Conservation (phyloP, 2,113 vertebrate species). For the Rhineura floridana region DNA sequence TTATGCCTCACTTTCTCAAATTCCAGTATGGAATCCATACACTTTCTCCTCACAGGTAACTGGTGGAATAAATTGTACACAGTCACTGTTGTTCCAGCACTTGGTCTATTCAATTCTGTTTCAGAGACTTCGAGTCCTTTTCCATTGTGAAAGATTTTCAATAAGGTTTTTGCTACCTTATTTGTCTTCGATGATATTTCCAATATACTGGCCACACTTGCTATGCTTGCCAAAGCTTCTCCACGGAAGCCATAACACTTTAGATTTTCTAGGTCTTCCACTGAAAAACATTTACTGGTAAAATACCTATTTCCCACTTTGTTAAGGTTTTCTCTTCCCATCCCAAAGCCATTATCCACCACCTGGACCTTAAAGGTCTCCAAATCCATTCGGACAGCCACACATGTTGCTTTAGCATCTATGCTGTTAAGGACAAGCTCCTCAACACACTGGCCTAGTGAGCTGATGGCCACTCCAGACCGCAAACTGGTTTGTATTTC, state of each 20-base stretch:
- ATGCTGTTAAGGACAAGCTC: conserved; percentile 93
- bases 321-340: conserved; percentile 83
- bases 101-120: conserved; percentile 81
- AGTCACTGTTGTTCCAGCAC: conserved; percentile 87
- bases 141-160: conserved; percentile 87
- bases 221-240: conserved; percentile 92
- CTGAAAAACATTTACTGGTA: conserved; percentile 89
- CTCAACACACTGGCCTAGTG: conserved; percentile 90
- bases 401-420: conserved; percentile 90
- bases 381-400: conserved; percentile 88
- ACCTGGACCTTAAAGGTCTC: conserved; percentile 93
- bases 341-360: conserved; percentile 90
- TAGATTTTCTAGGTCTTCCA: conserved; percentile 86
- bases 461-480: conserved; percentile 86
- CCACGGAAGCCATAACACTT: conserved; percentile 90
- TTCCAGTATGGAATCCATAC: conserved; percentile 85
- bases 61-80: conserved; percentile 90
- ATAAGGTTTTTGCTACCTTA: conserved; percentile 81
- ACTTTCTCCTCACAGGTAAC: conserved; percentile 90
- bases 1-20: conserved; percentile 88
- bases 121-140: conserved; percentile 80
- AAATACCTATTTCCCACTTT: conserved; percentile 84
- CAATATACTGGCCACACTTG: conserved; percentile 81
- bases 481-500: conserved; percentile 87
- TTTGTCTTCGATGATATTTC: conserved; percentile 88